Base-by-base conservation (phyloP, 1,140 invertebrate species). In the Dryas iulia region DNA sequence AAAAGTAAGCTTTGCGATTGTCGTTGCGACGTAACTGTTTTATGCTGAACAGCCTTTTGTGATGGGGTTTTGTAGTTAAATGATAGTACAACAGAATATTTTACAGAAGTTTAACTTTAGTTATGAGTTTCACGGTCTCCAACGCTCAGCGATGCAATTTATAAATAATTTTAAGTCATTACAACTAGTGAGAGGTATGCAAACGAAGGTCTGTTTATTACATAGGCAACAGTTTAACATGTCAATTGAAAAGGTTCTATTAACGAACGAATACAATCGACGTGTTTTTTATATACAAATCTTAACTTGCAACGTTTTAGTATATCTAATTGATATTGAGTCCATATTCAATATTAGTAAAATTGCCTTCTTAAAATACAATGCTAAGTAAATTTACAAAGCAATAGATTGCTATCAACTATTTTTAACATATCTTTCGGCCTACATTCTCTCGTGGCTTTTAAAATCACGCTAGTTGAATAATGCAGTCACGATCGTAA, bases 1-100 rank as follows among this genome's bases (percentile, higher is more conserved):
- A 18, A 47, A n/a, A 47, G 14, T 47, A 47, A 71, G 82, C 83
- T 83, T 66, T 70, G 86, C 84, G 86, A 82, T 69, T 82, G 84
- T 79, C 69, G 71, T 84, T 84, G 86, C 83, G 84, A 85, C 59
- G 25, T 73, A 63, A 64, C 35, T 39, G 53, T 69, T 53, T 58
- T 47, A 26, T 52, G 18, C 8, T 47, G 10, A 52, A 47, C 3
- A 23, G 39, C 4, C 24, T 8, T 14, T 18, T 47, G 10, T 26
- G 33, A 10, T 30, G 30, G 35, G 39, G 7, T 62, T 52, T 62
- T 18, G 23, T 3, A 52, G 24, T 53, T 11, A 62, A 62, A 24
- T 8, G 14, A 47, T 47, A 18, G 39, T 47, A 21, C 1, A 47
- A 2, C 7, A 10, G n/a, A 47, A 47, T 21, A 47, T 47, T 47